Evolutionary conservation across 53 echinoderm and acorn worm genomes (phyloP), one percentile per base, ranked within the genome.

Genomic region (Mesocentrotus franciscanus): DNA sequence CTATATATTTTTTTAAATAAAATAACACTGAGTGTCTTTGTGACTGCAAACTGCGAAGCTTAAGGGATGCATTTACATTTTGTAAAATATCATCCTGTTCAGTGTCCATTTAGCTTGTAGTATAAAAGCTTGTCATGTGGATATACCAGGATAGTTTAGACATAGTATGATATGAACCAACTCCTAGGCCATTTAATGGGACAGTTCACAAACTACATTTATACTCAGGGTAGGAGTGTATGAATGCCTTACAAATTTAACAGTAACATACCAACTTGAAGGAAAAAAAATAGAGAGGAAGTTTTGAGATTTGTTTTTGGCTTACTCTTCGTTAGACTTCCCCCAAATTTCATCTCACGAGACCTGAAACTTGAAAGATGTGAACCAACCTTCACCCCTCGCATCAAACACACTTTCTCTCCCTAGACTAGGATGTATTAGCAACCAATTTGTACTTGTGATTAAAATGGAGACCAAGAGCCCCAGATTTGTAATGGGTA

Each of bases 401-500:
- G 34, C 11, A 87, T 56, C 87, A 15, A 39, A 58, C 24, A 87
- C 26, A 20, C 87, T 11, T 1, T 33, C 39, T 87, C 58, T 57
- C 87, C 57, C 56, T 13, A n/a, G 87, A 57, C 87, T 57, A 84
- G 58, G 56, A 1, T 57, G 87, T 57, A 87, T 87, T 58, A 87
- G 87, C n/a, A 87, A 87, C 87, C 58, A 87, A 57, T 87, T 87
- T 87, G 14, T 24, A 58, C 87, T 87, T 87, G 87, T 87, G 87
- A 87, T 58, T 87, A 29, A 87, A 13, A n/a, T 56, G 58, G 29
- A 58, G n/a, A 87, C n/a, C 8, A 22, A 58, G 87, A 87, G 87
- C n/a, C 87, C 29, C 59, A 57, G 87, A 29, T 57, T 56, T 58
- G 20, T 57, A 87, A 87, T 87, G 87, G 58, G 58, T 26, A 87